These are phyloP conservation scores for Patella caerulea DNA, from an alignment of 2,888 invertebrate genomes.

Conservation along the genomic window DNA sequence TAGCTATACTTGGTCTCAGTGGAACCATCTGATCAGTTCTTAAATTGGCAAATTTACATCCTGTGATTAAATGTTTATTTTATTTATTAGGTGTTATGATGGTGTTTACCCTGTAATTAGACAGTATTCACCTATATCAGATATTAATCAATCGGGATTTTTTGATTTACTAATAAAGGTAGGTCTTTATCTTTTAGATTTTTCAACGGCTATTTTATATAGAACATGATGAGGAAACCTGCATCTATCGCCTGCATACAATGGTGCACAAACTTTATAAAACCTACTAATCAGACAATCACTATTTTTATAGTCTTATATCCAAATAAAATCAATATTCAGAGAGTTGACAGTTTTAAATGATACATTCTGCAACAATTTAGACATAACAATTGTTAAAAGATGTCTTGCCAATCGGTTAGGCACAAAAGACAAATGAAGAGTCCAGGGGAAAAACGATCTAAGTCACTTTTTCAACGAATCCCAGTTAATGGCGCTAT, in stretches of 20 bases:
- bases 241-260: not conserved
- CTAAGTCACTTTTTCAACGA: too few relatives aligned
- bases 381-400: too few relatives aligned
- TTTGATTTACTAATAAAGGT: constrained; percentile 79
- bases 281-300: not conserved
- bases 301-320: not conserved
- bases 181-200: constrained; percentile 18
- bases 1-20: too few relatives aligned
- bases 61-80: not conserved
- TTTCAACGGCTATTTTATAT: not conserved
- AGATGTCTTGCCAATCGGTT: too few relatives aligned
- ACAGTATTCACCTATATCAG: constrained; percentile 75
- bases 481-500: too few relatives aligned
- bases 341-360: too few relatives aligned
- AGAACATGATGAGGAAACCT: not conserved
- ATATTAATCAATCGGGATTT: constrained; percentile 55
- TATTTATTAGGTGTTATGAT: constrained; percentile 38
- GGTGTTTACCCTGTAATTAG: constrained; percentile 69
- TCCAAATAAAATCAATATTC: too few relatives aligned
- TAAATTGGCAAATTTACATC: not conserved
- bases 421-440: too few relatives aligned
- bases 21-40: too few relatives aligned
- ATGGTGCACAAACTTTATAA: not conserved
- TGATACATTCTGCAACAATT: too few relatives aligned
- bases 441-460: too few relatives aligned